Percentiles rank a stretch among this genome's conserved stretches.
Conservation (phyloP, 2,113 vertebrate genomes). For the Actenoides lindsayi region DNA sequence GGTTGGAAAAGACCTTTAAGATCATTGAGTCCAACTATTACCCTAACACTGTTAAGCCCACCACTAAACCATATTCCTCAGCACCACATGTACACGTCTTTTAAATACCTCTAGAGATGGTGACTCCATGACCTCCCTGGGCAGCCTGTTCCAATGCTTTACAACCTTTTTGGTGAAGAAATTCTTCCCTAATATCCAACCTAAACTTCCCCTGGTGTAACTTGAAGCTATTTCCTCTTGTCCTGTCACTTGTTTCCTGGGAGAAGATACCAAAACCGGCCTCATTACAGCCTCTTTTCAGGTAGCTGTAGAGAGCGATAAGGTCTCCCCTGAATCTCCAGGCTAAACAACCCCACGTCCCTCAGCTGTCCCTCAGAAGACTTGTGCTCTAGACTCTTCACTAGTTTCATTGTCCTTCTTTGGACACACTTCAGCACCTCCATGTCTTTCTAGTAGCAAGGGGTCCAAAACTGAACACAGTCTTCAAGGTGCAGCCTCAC, state of each 20-base stretch:
- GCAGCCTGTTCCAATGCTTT: neutral
- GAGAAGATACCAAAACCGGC: neutral
- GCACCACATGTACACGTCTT: accelerated
- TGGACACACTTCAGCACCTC: neutral
- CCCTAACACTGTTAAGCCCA: neutral
- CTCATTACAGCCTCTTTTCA: neutral
- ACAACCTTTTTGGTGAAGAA: neutral
- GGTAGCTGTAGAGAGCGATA: neutral
- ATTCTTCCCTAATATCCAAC: neutral
- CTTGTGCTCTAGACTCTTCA: neutral
- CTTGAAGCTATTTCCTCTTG: neutral
- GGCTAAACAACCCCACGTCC: neutral
- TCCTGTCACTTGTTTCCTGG: neutral
- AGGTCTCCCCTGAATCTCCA: neutral
- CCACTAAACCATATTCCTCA: neutral
- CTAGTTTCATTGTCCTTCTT: neutral
- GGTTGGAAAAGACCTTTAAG: neutral
- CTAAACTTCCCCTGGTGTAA: neutral
- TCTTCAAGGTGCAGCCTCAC: neutral
- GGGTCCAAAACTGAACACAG: neutral
- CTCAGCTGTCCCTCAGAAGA: neutral
- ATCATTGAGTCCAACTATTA: neutral
- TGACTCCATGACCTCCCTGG: neutral
- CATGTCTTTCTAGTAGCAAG: neutral
- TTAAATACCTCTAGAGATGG: neutral